Base-by-base conservation (phyloP, 2,113 vertebrate genomes). In the Haliaeetus leucogaster region DNA sequence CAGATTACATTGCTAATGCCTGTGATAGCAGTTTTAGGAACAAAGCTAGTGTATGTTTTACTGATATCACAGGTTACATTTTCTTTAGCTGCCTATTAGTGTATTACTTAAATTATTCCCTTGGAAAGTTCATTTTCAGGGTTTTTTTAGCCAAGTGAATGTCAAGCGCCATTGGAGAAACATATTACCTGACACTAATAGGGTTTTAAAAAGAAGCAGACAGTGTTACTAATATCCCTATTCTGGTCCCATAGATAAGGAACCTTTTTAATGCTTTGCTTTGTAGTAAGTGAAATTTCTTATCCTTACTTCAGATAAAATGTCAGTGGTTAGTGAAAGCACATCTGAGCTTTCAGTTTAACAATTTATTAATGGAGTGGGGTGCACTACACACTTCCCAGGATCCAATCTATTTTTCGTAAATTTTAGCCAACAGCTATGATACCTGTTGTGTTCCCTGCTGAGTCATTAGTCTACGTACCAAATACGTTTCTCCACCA, bases 201-300 rank as follows among this genome's bases (percentile, higher is more conserved):
- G 90, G 89, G 94, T 97, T 98, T 97, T 95, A 78, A 95, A 94
- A 94, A 91, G 96, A 96, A 96, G 96, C 93, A 91, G 95, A 59
- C 78, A 73, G 86, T 93, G 95, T 97, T 93, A 91, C 94, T 98
- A 97, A 97, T 95, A 98, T 73, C 88, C 84, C 63, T 97, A 90
- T 96, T 97, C 97, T 98, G 97, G 96, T 63, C 91, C 82, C 81
- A 12, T 29, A 97, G 97, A 98, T 98, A 98, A 98, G 95, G 76
- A 97, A 74, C 62, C 89, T 97, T 98, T 96, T 97, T 96, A 92
- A 93, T 89, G 73, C 52, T 43, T 80, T 92, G 56, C 97, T 98
- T 97, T 98, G 95, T 96, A 96, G 73, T 40, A 92, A 97, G 89
- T 81, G 91, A 97, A 97, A 96, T 95, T 97, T 96, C 88, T 95